Conservation (phyloP, 2,888 invertebrate species). For the Noctua janthe region DNA sequence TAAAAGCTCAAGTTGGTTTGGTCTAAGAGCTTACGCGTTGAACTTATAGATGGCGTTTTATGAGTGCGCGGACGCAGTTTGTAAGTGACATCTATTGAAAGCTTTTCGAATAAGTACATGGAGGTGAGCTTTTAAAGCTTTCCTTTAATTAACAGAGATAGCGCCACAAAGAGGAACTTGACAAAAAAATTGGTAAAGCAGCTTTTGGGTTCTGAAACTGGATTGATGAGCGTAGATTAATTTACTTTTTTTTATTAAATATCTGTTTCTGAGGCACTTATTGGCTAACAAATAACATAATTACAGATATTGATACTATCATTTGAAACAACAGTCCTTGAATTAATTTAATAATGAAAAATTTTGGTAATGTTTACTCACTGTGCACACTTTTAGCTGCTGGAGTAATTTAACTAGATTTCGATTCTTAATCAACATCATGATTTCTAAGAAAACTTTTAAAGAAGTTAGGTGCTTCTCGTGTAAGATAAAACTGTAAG, state of each 20-base stretch:
- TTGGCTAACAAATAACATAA: background rate
- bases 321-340: background rate
- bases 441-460: background rate
- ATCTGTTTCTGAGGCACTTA: background rate
- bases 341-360: background rate
- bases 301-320: background rate
- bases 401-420: background rate
- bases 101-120: background rate
- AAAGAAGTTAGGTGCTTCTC: background rate
- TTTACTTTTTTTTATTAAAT: background rate
- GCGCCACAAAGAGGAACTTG: conserved; percentile 11
- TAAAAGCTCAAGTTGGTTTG: conserved; percentile 11
- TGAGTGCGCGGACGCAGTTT: conserved; percentile 55
- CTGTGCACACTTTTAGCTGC: background rate
- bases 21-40: background rate
- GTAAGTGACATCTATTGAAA: conserved; percentile 15
- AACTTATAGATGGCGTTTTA: conserved; percentile 50
- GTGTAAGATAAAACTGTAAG: background rate
- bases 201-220: background rate
- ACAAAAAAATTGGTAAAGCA: background rate
- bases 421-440: background rate
- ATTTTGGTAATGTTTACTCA: background rate
- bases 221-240: background rate
- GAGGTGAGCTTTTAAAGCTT: conserved; percentile 9
- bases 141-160: conserved; percentile 28